These are phyloP conservation scores for Masnerella sp. DNA, from an alignment of 2,888 invertebrate species.

Conservation along the genomic window DNA sequence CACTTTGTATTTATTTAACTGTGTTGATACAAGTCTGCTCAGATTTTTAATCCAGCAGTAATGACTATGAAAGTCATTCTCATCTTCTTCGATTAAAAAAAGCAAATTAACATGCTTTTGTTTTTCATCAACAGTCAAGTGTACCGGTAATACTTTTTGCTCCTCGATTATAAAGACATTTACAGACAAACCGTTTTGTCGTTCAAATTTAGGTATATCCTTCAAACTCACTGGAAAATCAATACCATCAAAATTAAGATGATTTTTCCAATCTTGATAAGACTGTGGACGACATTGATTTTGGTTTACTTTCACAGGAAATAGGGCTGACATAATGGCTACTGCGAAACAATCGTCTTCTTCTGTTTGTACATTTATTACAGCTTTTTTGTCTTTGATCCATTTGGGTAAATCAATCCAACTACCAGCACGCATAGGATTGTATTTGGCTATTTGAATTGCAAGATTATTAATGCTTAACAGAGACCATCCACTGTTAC, in stretches of 20 bases:
- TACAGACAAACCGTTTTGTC: not conserved
- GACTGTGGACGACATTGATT: not conserved
- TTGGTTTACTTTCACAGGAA: not conserved
- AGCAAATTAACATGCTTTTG: constrained; percentile 2
- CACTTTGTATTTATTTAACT: not conserved
- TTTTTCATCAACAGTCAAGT: constrained; percentile 4
- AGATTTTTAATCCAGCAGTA: constrained; percentile 18
- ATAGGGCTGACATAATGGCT: constrained; percentile 17
- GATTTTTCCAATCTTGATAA: not conserved
- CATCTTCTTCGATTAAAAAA: not conserved
- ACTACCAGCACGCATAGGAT: too few relatives aligned
- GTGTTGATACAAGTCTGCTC: not conserved
- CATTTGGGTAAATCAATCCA: constrained; percentile 31
- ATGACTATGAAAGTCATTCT: too few relatives aligned
- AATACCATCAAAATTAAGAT: not conserved
- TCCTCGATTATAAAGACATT: not conserved
- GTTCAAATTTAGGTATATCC: not conserved
- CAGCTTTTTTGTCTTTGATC: constrained; percentile 18
- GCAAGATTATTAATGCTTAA: too few relatives aligned
- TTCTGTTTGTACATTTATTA: constrained; percentile 8
- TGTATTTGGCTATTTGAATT: too few relatives aligned
- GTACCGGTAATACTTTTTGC: not conserved
- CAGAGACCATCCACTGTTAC: too few relatives aligned
- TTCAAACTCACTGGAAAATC: not conserved
- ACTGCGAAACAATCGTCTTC: constrained; percentile 33